Evolutionary conservation across 2,888 invertebrate species (phyloP).

Genomic region (Lasioglossum oenotherae): DNA sequence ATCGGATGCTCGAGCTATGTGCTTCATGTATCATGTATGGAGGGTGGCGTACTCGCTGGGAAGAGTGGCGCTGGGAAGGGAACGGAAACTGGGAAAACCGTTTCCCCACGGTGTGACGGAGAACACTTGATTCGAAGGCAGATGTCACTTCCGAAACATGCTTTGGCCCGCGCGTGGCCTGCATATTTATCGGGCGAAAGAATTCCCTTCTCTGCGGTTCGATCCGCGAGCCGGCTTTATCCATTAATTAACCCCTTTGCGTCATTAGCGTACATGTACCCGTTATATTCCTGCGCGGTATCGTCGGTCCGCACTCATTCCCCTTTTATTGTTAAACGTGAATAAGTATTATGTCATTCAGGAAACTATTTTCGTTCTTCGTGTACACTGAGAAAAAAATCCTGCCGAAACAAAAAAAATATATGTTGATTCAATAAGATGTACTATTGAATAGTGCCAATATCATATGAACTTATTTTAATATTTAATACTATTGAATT

Average conservation of each 20-base stretch:
- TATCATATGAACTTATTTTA: too few relatives aligned
- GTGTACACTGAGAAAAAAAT: too few relatives aligned
- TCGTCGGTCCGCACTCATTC: not conserved
- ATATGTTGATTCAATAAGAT: too few relatives aligned
- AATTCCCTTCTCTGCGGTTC: conserved; percentile 21
- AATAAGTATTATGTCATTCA: not conserved
- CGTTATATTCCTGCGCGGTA: not conserved
- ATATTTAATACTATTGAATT: too few relatives aligned
- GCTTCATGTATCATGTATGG: conserved; percentile 79
- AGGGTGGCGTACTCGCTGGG: conserved; percentile 41
- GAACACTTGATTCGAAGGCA: conserved; percentile 74
- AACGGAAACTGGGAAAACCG: conserved; percentile 69
- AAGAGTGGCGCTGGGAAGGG: conserved; percentile 60
- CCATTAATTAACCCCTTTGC: not conserved
- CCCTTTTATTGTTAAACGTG: not conserved
- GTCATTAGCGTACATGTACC: not conserved
- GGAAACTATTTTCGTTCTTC: too few relatives aligned
- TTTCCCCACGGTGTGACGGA: conserved; percentile 65
- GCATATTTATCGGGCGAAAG: conserved; percentile 58
- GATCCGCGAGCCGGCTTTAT: conserved; percentile 7
- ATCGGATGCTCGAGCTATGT: conserved; percentile 73
- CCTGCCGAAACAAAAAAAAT: too few relatives aligned
- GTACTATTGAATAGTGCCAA: too few relatives aligned
- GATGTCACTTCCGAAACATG: conserved; percentile 73
- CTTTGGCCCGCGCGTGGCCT: conserved; percentile 46